Conservation (phyloP, 23 tunicate genomes). For the Halocynthia aurantium region DNA sequence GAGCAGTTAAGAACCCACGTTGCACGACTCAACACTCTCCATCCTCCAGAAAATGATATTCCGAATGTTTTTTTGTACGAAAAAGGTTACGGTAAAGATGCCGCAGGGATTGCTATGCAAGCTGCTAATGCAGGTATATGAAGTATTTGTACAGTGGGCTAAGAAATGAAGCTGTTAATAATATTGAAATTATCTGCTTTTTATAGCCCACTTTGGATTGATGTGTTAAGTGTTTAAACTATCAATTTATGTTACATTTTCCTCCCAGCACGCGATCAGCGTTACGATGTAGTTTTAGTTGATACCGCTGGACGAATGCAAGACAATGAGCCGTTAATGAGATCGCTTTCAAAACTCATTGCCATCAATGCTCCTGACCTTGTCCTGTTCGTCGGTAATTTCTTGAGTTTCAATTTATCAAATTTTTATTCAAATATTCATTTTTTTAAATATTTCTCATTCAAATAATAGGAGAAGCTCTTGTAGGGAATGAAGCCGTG, state of each 20-base stretch:
- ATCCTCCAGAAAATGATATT: slow-evolving; percentile 61
- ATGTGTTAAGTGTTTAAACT: too few relatives aligned
- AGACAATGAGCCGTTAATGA: slow-evolving; percentile 99
- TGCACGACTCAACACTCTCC: slow-evolving; percentile 73
- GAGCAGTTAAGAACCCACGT: slow-evolving; percentile 98
- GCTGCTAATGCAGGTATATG: slow-evolving; percentile 62
- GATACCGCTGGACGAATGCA: slow-evolving; percentile 99
- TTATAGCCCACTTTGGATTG: too few relatives aligned
- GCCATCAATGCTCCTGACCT: slow-evolving; percentile 90
- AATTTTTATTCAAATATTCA: too few relatives aligned
- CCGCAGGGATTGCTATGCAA: slow-evolving; percentile 98
- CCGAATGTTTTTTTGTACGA: slow-evolving; percentile 70
- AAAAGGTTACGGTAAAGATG: slow-evolving; percentile 98
- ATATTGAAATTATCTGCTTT: not conserved
- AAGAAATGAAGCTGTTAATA: not conserved
- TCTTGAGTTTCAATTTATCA: too few relatives aligned
- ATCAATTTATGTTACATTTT: not conserved
- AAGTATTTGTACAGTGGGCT: not conserved
- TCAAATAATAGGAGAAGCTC: slow-evolving; percentile 72
- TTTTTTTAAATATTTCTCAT: too few relatives aligned
- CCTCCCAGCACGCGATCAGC: slow-evolving; percentile 74
- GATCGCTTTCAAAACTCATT: slow-evolving; percentile 87
- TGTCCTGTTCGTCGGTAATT: slow-evolving; percentile 94
- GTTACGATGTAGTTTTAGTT: slow-evolving; percentile 85
- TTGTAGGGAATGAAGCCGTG: slow-evolving; percentile 99